Evolutionary conservation across 2,888 invertebrate genomes (phyloP), one percentile per base, ranked within the genome.

Genomic region (Pterobdella sp.): DNA sequence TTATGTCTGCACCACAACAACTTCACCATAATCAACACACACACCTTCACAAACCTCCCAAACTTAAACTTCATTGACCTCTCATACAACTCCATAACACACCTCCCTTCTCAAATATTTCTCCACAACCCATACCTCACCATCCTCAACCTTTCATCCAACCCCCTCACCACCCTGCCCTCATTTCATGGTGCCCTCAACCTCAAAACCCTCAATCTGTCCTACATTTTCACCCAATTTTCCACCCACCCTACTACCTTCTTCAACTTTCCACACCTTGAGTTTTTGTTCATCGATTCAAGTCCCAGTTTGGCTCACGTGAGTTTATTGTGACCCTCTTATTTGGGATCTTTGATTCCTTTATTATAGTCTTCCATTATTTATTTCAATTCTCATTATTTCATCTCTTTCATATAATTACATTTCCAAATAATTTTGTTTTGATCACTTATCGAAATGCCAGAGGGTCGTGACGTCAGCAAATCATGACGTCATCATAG

Each of bases 31-130:
- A 85, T 85, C 69, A 86, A 87, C 1, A 88, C 94, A 42, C 93
- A 94, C 84, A 91, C 92, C 69, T 93, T 93, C 80, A 91, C 93
- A 0, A 85, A 94, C 74, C 91, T 92, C 0, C 87, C 92, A 72
- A 85, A 93, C 75, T 92, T 91, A 81, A 89, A 90, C 81, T 87
- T 94, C 35, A 86, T 89, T 73, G 88, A 90, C 77, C 86, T 94
- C 49, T 90, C 91, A 84, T 85, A 94, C 49, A 90, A 90, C 80
- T 88, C 89, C 79, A 94, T 94, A 83, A 84, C 86, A 36, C 85
- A 94, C 34, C 84, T 82, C 0, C 84, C 86, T 4, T 86, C 92
- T 63, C 94, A 94, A 0, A 87, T 87, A 77, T 90, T 90, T 79
- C 85, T 94, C 72, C 93, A 94, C 0, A 88, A 89, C 74, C 89